These are phyloP conservation scores for Bradysia coprophila DNA, from an alignment of 1,140 invertebrate species.

Conservation along the genomic window DNA sequence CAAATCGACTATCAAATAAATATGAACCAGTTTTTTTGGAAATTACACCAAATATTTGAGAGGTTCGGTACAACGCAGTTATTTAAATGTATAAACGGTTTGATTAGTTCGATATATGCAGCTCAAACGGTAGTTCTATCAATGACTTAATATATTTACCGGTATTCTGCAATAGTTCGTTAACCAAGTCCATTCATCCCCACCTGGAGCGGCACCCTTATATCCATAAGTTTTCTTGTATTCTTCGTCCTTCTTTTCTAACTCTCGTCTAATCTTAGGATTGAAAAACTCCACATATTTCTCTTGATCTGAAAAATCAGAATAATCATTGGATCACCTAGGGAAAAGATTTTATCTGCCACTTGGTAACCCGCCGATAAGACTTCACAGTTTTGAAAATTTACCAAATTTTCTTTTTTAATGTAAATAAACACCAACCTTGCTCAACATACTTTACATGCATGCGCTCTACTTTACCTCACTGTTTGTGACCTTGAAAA, in stretches of 20 bases:
- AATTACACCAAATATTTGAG: too few relatives aligned
- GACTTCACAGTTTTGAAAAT: background rate
- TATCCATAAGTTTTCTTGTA: conserved; percentile 31
- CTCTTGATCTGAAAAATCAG: conserved; percentile 10
- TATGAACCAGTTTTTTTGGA: too few relatives aligned
- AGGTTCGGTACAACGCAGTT: too few relatives aligned
- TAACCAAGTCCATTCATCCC: conserved; percentile 56
- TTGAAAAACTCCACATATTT: conserved; percentile 47
- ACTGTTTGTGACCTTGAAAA: too few relatives aligned
- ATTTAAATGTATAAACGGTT: too few relatives aligned
- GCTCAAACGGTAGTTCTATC: too few relatives aligned
- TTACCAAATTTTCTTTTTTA: background rate
- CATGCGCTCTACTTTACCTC: background rate
- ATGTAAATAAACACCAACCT: background rate
- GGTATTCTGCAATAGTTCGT: conserved; percentile 63
- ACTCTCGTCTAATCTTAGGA: conserved; percentile 35
- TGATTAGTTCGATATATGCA: too few relatives aligned
- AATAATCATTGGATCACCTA: background rate
- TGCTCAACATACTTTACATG: background rate
- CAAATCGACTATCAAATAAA: too few relatives aligned
- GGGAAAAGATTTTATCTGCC: background rate
- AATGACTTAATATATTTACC: too few relatives aligned
- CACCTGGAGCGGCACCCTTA: conserved; percentile 37
- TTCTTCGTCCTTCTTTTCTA: conserved; percentile 39
- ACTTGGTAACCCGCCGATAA: background rate